Base-by-base conservation (phyloP, 1,140 invertebrate genomes). In the Monochamus saltuarius region DNA sequence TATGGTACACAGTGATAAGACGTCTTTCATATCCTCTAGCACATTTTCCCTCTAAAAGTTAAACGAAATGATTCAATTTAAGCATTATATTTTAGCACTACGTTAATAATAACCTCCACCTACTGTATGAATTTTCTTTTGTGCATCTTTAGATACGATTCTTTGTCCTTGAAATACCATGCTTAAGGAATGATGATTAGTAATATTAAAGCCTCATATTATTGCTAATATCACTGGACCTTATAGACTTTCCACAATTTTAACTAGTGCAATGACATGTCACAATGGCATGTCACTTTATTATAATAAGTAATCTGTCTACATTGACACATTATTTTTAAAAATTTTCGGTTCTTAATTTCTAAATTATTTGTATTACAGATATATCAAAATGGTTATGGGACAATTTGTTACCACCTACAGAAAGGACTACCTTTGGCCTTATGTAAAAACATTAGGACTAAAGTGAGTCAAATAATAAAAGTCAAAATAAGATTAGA, bases 401-500 rank as follows among this genome's bases (percentile, higher is more conserved):
- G 80, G 83, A 69, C 81, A 82, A 57, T 84, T 80, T 61, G 67
- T 83, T 16, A 80, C 83, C 0, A 83, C 80, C 3, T 84, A 84
- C 64, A 73, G 79, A 38, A 82, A 82, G 62, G 83, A 84, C 65
- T 85, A 83, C 53, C 59, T 82, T 7, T 84, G 82, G 82, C 83
- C 83, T 0, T 80, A 82, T 42, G 72, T 75, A 1, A 73, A 69
- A 60, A 64, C 68, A 7, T 71, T 67, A 67, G 75, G 68, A 11
- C 68, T 76, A 14, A 79, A 77, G 76, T 79, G 69, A 70, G 22
- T 29, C 22, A 29, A n/a, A n/a, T n/a, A n/a, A n/a, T n/a, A n/a
- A n/a, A n/a, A n/a, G n/a, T n/a, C n/a, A n/a, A n/a, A n/a, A n/a
- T n/a, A n/a, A n/a, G n/a, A n/a, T n/a, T n/a, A n/a, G n/a, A n/a